Percentiles rank a stretch among this genome's conserved stretches.
These are phyloP conservation scores for Ischnura elegans DNA, from an alignment of 2,888 invertebrate genomes.

Conservation along the genomic window DNA sequence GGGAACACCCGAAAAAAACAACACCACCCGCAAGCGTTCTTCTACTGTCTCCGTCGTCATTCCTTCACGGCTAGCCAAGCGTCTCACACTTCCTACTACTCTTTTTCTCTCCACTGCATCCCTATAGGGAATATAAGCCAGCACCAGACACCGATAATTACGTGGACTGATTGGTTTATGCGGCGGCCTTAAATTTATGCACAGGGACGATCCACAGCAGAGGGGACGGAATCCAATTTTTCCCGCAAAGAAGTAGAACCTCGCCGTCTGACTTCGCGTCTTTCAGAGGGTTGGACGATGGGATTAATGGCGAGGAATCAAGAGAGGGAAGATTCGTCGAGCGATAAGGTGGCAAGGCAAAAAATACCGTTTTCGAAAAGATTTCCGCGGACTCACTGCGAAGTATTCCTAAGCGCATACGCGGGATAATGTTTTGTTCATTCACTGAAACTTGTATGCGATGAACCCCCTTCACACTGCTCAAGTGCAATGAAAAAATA, in stretches of 20 bases:
- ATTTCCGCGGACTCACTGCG: not conserved
- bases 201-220: not conserved
- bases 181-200: not conserved
- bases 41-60: not conserved
- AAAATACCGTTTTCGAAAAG: not conserved
- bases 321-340: not conserved
- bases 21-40: too few species aligned
- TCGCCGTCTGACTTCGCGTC: not conserved
- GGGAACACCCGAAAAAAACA: too few species aligned
- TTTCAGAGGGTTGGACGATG: not conserved
- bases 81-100: not conserved
- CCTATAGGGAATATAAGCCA: not conserved
- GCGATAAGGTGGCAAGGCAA: not conserved
- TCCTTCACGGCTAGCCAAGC: not conserved
- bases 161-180: slow-evolving; percentile 39
- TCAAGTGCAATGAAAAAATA: not conserved
- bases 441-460: not conserved
- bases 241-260: not conserved
- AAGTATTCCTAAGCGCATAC: not conserved
- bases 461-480: not conserved
- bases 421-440: not conserved
- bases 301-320: not conserved
- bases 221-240: not conserved
- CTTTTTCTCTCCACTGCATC: not conserved
- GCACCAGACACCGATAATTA: slow-evolving; percentile 40